phyloP scores from a whole-genome alignment of 1,140 invertebrate species.

The Aporrectodea caliginosa region DNA sequence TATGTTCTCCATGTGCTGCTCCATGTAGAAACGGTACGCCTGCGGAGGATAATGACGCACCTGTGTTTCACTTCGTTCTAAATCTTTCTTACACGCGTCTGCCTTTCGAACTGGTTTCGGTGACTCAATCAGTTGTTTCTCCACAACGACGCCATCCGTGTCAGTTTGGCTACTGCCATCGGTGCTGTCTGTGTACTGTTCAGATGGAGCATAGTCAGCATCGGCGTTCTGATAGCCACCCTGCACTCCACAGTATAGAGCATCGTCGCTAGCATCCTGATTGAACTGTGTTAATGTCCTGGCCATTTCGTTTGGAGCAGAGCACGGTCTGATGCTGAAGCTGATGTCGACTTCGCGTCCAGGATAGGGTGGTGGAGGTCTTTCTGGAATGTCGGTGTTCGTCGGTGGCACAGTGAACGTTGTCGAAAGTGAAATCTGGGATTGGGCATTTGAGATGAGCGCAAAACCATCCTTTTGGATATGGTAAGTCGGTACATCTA shows the following conservation, averaged over 20 bases:
- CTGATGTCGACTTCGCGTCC: not conserved
- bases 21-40: constrained; percentile 99
- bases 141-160: not conserved
- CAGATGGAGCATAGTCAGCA: no score
- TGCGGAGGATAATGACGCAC: constrained; percentile 71
- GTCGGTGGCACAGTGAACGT: not conserved
- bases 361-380: not conserved
- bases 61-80: constrained; percentile 56
- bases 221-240: no score
- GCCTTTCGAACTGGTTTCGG: not conserved
- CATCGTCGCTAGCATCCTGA: not conserved
- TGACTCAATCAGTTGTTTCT: not conserved
- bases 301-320: not conserved
- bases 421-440: not conserved
- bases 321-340: no score
- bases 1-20: constrained; percentile 92
- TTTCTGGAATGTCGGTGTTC: not conserved
- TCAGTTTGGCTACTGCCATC: not conserved
- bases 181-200: not conserved
- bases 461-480: not conserved
- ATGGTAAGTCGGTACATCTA: not conserved
- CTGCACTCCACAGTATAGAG: not conserved
- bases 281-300: not conserved
- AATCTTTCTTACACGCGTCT: not conserved
- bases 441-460: not conserved